Evolutionary conservation across 2,113 vertebrate species (phyloP), one percentile per base, ranked within the genome.

Genomic region (Phodopus roborovskii): DNA sequence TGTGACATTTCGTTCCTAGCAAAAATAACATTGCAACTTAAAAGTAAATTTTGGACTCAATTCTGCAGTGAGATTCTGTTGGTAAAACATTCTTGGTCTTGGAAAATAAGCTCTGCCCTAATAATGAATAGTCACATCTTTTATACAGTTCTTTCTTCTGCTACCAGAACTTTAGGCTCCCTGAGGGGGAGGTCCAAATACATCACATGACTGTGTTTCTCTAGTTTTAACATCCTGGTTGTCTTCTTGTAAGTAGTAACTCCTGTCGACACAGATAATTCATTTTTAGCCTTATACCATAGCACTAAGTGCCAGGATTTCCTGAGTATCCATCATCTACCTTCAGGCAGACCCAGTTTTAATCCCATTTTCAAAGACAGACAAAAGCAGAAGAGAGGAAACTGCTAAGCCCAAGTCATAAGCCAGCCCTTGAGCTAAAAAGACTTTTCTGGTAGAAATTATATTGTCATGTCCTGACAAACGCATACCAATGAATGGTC

Each of bases 1-100:
- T 90, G 60, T 81, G 91, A 78, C 71, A 92, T 81, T 78, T 94
- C 17, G 94, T 91, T 74, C 85, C 75, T 82, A 60, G n/a, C 30
- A 96, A 92, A 74, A 64, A 96, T 77, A 39, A 39, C 33, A 60
- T 13, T 81, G 45, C 20, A 74, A 56, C 39, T 93, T 92, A 70
- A 58, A 91, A 88, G 81, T 70, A 77, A 86, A 96, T 53, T 81
- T 8, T 90, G 56, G 74, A 58, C 17, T 90, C 48, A 39, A 39
- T 90, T 90, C 66, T 90, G 19, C 58, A 90, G 39, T 78, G 17
- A 12, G 89, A 33, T 78, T 92, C 36, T 58, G 5, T 90, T 90
- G 56, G 45, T 36, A 60, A 91, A 94, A 85, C 28, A 50, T 96
- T 50, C 36, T 94, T 33, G 24, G 48, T 22, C 78, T 56, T 87